A percentile compares a stretch with the other conserved stretches of the same genome.
Evolutionary conservation across 2,797 vertebrate species (phyloP).

Genomic region (Rhincodon typus): DNA sequence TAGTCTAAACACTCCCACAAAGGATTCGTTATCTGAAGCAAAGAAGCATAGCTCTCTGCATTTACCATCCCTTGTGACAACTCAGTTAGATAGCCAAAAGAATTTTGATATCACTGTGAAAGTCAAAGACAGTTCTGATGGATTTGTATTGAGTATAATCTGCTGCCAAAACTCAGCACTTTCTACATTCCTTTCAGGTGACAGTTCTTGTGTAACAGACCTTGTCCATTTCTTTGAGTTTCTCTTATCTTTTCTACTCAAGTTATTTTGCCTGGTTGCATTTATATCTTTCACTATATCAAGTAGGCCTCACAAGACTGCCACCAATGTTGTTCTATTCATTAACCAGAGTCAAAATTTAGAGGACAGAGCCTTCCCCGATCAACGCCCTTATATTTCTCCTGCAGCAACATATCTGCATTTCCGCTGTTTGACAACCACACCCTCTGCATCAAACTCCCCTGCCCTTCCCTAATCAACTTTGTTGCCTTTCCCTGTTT

Average conservation of each 20-base stretch:
- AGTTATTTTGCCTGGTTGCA: not conserved
- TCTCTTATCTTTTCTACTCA: not conserved
- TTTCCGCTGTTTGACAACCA: too few relatives aligned
- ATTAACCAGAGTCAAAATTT: not conserved
- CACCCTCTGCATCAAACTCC: too few relatives aligned
- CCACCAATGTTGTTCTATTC: not conserved
- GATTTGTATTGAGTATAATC: not conserved
- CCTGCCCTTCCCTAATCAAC: too few relatives aligned
- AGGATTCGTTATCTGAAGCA: not conserved
- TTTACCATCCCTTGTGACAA: not conserved
- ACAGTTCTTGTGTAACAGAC: not conserved
- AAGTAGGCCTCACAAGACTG: not conserved
- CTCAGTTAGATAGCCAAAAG: not conserved
- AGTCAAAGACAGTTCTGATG: not conserved
- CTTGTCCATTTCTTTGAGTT: not conserved
- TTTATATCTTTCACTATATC: not conserved
- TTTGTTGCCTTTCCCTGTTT: not conserved
- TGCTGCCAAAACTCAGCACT: not conserved
- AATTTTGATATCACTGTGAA: not conserved
- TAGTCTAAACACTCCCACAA: too few relatives aligned
- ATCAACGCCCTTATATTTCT: too few relatives aligned
- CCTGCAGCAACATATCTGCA: too few relatives aligned
- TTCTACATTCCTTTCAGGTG: not conserved
- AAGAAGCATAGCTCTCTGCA: not conserved
- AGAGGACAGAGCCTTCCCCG: not conserved